Evolutionary conservation across 2,113 vertebrate genomes (phyloP).

Genomic region (Nymphicus hollandicus): DNA sequence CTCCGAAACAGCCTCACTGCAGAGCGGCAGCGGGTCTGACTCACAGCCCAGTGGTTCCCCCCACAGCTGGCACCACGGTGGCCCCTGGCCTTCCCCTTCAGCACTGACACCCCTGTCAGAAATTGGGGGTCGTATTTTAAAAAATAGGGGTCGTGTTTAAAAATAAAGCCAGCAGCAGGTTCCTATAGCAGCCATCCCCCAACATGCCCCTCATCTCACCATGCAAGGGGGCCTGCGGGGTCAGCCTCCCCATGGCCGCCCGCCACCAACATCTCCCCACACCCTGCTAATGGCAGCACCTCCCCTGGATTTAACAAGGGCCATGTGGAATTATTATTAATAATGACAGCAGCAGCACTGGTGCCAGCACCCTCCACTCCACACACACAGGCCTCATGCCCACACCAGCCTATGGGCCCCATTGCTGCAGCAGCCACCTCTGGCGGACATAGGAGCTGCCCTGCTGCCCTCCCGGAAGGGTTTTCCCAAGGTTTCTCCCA

Average conservation of each 20-base stretch:
- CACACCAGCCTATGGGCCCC: accelerated
- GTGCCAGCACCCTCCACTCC: accelerated
- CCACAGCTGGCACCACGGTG: accelerated
- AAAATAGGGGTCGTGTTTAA: background rate
- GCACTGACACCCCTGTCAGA: background rate
- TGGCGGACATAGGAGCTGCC: background rate
- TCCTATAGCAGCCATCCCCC: background rate
- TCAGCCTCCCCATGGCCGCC: accelerated
- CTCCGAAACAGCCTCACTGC: background rate
- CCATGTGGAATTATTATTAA: background rate
- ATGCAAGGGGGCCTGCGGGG: background rate
- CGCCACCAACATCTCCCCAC: accelerated
- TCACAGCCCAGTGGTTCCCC: accelerated
- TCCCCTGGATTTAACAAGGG: background rate
- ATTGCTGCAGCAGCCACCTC: accelerated
- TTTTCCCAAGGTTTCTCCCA: background rate
- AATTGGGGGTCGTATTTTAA: background rate
- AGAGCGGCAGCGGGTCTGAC: accelerated
- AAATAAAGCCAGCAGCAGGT: background rate
- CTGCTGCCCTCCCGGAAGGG: accelerated
- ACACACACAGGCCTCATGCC: accelerated
- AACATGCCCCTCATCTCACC: background rate
- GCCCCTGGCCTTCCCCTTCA: background rate
- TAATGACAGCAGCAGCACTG: background rate
- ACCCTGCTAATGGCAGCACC: background rate